phyloP scores from a whole-genome alignment of 2,113 vertebrate species.

The Pteruthius melanotis region DNA sequence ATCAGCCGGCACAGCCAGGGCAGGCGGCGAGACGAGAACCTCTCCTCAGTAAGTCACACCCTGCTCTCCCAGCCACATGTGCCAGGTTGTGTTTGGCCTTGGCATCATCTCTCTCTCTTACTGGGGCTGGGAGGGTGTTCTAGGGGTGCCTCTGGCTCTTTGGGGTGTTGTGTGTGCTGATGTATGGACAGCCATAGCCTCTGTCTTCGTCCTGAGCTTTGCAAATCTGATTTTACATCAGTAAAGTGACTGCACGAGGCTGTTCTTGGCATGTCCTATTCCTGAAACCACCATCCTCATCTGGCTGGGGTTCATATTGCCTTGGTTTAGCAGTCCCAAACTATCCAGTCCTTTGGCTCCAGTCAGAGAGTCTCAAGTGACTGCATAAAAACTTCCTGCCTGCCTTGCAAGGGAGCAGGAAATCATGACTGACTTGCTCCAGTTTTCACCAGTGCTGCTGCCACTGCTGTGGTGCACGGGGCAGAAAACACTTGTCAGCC shows the following conservation, averaged over 20 bases:
- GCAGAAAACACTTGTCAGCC: background rate
- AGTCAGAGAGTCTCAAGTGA: background rate
- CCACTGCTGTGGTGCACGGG: background rate
- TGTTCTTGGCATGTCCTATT: background rate
- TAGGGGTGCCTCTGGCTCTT: background rate
- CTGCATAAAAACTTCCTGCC: background rate
- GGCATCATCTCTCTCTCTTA: background rate
- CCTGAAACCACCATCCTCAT: background rate
- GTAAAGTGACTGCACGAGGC: accelerated
- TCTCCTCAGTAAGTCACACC: slow-evolving; percentile 83
- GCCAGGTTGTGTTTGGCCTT: background rate
- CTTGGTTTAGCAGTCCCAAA: background rate
- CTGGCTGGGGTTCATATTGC: background rate
- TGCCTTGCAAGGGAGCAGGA: background rate
- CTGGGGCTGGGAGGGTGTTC: background rate
- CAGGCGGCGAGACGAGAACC: slow-evolving; percentile 80
- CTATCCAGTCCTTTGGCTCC: background rate
- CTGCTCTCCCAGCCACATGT: background rate
- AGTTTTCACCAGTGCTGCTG: background rate
- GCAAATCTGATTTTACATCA: background rate
- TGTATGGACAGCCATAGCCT: background rate
- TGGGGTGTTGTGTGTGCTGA: background rate
- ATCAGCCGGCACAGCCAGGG: slow-evolving; percentile 85
- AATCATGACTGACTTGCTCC: background rate
- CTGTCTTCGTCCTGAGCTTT: background rate